A percentile compares a stretch with the other conserved stretches of the same genome.
These are phyloP conservation scores for Anser brachyrhynchus DNA, from an alignment of 2,113 vertebrate species.

Conservation along the genomic window DNA sequence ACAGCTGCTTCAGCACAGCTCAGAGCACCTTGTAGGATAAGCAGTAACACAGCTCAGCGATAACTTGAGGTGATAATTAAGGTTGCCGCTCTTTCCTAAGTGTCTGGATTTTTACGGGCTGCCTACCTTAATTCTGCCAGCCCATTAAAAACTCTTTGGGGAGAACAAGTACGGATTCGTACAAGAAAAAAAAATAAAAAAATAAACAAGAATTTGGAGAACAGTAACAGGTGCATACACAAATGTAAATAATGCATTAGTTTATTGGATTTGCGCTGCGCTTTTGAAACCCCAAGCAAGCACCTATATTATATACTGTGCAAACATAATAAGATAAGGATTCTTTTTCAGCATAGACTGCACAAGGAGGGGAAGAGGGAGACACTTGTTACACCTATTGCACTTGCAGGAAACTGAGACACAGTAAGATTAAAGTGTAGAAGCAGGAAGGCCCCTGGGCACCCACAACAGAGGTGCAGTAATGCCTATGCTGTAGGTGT, in stretches of 20 bases:
- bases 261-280: neutral
- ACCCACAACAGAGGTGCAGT: neutral
- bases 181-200: neutral
- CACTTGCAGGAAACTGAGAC: neutral
- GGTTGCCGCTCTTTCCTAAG: neutral
- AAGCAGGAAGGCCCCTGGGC: neutral
- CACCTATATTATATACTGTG: neutral
- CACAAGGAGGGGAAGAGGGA: neutral
- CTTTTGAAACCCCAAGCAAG: constrained; percentile 10
- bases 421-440: neutral
- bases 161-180: neutral
- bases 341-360: neutral
- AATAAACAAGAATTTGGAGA: neutral
- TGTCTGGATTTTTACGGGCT: constrained; percentile 26
- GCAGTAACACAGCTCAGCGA: neutral
- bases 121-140: constrained; percentile 8
- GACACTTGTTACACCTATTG: neutral
- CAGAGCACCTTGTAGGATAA: constrained; percentile 1
- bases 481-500: neutral
- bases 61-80: constrained; percentile 26
- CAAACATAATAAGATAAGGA: neutral
- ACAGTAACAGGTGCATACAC: neutral
- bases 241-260: constrained; percentile 36
- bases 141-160: constrained; percentile 31
- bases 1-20: constrained; percentile 11